Base-by-base conservation (phyloP, 2,113 vertebrate genomes). In the Petromus typicus region DNA sequence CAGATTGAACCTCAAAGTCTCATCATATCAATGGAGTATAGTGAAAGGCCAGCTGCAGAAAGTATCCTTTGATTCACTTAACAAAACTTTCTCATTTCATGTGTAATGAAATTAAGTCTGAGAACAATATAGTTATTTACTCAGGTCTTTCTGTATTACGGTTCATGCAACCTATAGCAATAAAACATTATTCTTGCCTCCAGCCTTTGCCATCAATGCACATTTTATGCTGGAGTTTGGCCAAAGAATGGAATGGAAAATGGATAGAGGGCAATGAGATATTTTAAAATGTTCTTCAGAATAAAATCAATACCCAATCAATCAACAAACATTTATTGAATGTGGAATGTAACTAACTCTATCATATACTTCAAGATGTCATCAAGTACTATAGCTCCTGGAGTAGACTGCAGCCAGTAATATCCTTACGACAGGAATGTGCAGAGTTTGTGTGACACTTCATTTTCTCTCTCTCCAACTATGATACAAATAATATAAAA, bases 261-360 rank as follows among this genome's bases (percentile, higher is more conserved):
- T 75, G 5, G 27, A 5, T 45, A 75, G 51, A 66, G 37, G 43
- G 8, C 3, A 73, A 61, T 94, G 27, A 73, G 32, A 86, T 48
- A 80, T 82, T 86, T 90, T 51, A 90, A 71, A 78, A 71, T 96
- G 34, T 81, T 40, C 43, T 69, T 94, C 57, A 78, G 63, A 85
- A 85, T 76, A 71, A 93, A 85, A 85, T 59, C 67, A 87, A 90
- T 87, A 66, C 32, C 30, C 5, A 86, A 87, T 88, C 76, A 63
- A 78, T 88, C 45, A 92, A 23, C 22, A 95, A 82, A 59, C 18
- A 95, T 86, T 84, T 89, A 63, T 1, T 81, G 54, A 91, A 3
- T 64, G 10, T 81, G 12, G 67, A 17, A 6, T 89, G 4, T 66
- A 43, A 40, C 64, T 89, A 73, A 61, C 56, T 59, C 37, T 94